Base-by-base conservation (phyloP, 1,140 invertebrate genomes). In the Stegodyphus mimosarum region DNA sequence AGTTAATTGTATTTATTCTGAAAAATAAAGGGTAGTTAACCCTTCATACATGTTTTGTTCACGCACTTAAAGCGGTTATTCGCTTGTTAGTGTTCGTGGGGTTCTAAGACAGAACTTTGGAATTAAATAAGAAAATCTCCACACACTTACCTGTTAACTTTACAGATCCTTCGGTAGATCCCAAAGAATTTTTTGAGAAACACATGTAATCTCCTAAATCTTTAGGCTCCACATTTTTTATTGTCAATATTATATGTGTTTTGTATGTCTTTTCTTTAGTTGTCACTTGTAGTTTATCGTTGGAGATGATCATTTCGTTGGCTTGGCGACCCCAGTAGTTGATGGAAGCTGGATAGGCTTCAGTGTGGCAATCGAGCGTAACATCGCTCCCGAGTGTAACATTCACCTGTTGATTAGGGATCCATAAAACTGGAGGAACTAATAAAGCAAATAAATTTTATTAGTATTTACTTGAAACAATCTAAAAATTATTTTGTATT, bases 171-270 rank as follows among this genome's bases (percentile, higher is more conserved):
- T 97, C 96, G 7, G 96, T 97, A 90, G 97, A 95, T 86, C 96
- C 96, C 79, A 96, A 92, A 52, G 96, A 95, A 92, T 97, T 97
- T 91, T 97, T 97, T 63, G 96, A 96, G 6, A 97, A 95, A 90
- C 96, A 98, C 90, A 96, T 96, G 91, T 97, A 97, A 76, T 93
- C 95, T 11, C 95, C 96, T 89, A 95, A 96, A 90, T 97, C 95
- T 70, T 90, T 88, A 80, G 89, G 88, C 89, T 91, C 88, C 7
- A 92, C 89, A 77, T 87, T 93, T 53, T 93, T 73, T 51, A 87
- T 87, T 51, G 81, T 79, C 5, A 87, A 63, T n/a, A 75, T 60
- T 11, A 87, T 79, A 33, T 87, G 86, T 1, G 78, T 71, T 67
- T 87, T 87, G 78, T 87, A 87, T 3, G 70, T 52, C 33, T 73